Evolutionary conservation across 2,113 vertebrate genomes (phyloP).

Genomic region (Clupea harengus): DNA sequence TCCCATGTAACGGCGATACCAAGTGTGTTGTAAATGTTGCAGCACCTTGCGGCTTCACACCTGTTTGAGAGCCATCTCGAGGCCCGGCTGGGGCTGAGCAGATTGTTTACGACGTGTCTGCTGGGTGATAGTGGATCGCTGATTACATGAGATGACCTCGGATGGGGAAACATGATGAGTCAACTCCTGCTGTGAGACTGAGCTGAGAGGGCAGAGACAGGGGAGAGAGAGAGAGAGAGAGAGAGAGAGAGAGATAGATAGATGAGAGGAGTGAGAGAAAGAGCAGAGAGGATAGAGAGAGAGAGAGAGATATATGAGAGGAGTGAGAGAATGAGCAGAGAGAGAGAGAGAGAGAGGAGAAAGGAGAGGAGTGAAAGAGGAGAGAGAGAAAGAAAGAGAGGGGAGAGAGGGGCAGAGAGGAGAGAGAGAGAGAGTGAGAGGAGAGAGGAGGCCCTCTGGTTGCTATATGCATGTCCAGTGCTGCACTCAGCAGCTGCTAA

Average conservation of each 20-base stretch:
- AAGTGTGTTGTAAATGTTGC: not conserved
- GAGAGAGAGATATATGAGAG: not conserved
- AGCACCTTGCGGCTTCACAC: not conserved
- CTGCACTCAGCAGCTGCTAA: conserved; percentile 55
- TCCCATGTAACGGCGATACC: not conserved
- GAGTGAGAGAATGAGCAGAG: not conserved
- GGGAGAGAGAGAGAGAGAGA: not conserved
- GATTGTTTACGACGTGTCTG: conserved; percentile 11
- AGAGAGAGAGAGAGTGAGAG: conserved; percentile 14
- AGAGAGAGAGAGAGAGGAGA: not conserved
- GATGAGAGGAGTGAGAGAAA: not conserved
- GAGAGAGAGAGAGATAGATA: not conserved
- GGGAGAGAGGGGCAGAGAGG: not conserved
- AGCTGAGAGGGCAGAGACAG: not conserved
- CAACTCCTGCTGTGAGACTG: conserved; percentile 5
- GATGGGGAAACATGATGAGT: conserved; percentile 8
- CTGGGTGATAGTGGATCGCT: not conserved
- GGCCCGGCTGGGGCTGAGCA: not conserved
- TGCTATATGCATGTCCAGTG: conserved; percentile 44
- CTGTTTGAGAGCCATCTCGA: not conserved
- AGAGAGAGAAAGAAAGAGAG: conserved; percentile 57
- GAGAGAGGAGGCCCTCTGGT: conserved; percentile 15
- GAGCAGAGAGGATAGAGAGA: not conserved
- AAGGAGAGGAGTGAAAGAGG: not conserved
- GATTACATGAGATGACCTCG: conserved; percentile 18